phyloP scores from a whole-genome alignment of 2,888 invertebrate genomes.

The Drosophila diplacantha region DNA sequence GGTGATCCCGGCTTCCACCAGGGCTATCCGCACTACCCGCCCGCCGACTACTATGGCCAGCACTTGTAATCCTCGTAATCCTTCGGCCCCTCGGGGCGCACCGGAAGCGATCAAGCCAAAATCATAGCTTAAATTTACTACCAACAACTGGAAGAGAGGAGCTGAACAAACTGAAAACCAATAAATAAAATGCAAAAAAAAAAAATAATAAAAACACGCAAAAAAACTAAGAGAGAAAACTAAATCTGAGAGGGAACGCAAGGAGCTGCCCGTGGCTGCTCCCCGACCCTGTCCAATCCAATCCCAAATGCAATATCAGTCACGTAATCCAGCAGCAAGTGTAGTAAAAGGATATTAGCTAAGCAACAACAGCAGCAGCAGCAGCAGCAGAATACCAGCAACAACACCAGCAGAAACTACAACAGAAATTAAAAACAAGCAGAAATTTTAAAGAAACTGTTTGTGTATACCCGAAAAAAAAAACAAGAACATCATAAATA shows the following conservation, averaged over 20 bases:
- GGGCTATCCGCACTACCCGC: slow-evolving; percentile 92
- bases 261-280: slow-evolving; percentile 1
- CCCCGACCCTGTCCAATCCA: slow-evolving; percentile 20
- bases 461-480: slow-evolving; percentile 69
- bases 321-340: slow-evolving; percentile 59
- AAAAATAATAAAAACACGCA: not conserved
- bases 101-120: slow-evolving; percentile 71
- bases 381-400: slow-evolving; percentile 38
- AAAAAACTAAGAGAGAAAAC: not conserved
- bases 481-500: slow-evolving; percentile 55
- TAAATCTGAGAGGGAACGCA: slow-evolving; percentile 18
- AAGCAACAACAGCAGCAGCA: slow-evolving; percentile 46
- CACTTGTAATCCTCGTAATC: slow-evolving; percentile 85
- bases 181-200: not conserved
- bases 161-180: slow-evolving; percentile 3
- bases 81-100: slow-evolving; percentile 30
- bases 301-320: slow-evolving; percentile 70
- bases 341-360: slow-evolving; percentile 66
- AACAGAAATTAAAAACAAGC: slow-evolving; percentile 21
- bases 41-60: slow-evolving; percentile 95
- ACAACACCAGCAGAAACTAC: slow-evolving; percentile 38
- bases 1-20: slow-evolving; percentile 96
- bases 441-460: slow-evolving; percentile 59
- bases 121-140: slow-evolving; percentile 69
- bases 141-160: slow-evolving; percentile 39